Conservation (phyloP, 2,113 vertebrate genomes). For the Oreotrochilus melanogaster region DNA sequence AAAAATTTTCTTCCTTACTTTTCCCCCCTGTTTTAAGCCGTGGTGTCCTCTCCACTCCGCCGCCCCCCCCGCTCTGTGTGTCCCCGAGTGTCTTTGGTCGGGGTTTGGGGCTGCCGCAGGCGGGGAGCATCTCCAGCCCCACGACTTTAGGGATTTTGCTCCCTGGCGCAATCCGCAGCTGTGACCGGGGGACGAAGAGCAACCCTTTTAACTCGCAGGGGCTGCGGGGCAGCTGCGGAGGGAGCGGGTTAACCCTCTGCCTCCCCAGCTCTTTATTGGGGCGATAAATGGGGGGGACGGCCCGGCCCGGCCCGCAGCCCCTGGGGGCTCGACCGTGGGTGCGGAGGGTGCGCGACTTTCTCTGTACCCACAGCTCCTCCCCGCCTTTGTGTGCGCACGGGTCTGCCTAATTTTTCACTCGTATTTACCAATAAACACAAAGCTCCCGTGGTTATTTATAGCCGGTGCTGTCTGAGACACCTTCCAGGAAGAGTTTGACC, state of each 20-base stretch:
- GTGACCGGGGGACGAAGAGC: rapidly evolving
- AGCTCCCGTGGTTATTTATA: neutral
- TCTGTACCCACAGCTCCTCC: too few species aligned
- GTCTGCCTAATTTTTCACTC: neutral
- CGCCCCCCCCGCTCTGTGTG: too few species aligned
- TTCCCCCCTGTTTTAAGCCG: neutral
- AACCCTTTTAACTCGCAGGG: neutral
- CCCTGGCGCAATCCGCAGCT: neutral
- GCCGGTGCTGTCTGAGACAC: constrained; percentile 21
- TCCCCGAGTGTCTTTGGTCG: too few species aligned
- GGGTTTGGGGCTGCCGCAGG: neutral
- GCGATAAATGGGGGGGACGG: rapidly evolving
- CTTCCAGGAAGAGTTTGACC: constrained; percentile 11
- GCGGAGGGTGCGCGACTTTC: neutral
- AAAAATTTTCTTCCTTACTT: neutral
- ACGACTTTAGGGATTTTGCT: neutral
- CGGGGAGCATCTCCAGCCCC: neutral
- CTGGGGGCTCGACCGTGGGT: neutral
- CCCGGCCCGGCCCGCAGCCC: neutral
- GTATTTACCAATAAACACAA: neutral
- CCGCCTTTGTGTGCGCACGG: neutral
- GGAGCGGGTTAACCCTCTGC: neutral
- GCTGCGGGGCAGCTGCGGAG: rapidly evolving
- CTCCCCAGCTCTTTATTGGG: rapidly evolving
- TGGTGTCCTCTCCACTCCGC: too few species aligned